Evolutionary conservation across 2,888 invertebrate species (phyloP), one percentile per base, ranked within the genome.

Genomic region (Allophyes oxyacanthae): DNA sequence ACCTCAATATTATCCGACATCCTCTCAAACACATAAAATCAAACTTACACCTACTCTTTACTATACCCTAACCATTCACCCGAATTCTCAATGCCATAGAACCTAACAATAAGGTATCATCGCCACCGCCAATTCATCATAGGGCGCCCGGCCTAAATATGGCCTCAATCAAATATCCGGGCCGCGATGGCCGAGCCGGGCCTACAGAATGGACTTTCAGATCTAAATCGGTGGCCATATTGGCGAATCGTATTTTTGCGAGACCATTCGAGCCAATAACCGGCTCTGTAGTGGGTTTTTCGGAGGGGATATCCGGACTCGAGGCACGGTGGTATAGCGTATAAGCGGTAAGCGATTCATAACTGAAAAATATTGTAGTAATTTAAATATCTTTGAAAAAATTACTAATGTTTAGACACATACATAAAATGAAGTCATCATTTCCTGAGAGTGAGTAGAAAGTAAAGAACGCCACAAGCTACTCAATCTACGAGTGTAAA

Each of bases 241-340:
- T 79, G 84, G 76, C 76, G 77, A 79, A 78, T 82, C 86, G 86
- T 87, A 87, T 87, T 89, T 87, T 82, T 84, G 83, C 78, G 74
- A 79, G 83, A 81, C 84, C 73, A 84, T 84, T 83, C 78, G 55
- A 77, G 76, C 82, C 84, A 87, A 86, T 89, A 88, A 85, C 83
- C 77, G 83, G 78, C 70, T 68, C 75, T 77, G 72, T 82, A 81
- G 84, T 80, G 81, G 80, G 71, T 83, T 84, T 82, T 80, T 78
- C 76, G 78, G 73, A 64, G 58, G 79, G 81, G 73, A 80, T 83
- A 83, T 86, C 83, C 82, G 81, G 76, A 59, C 62, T 75, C 74
- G 52, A 67, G 30, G 58, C 33, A 34, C 38, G 28, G 9, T 46
- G 54, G 75, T 32, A 1, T 46, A 60, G 67, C 54, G 14, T 1